Base-by-base conservation (phyloP, 1,140 invertebrate genomes). In the Physella acuta region DNA sequence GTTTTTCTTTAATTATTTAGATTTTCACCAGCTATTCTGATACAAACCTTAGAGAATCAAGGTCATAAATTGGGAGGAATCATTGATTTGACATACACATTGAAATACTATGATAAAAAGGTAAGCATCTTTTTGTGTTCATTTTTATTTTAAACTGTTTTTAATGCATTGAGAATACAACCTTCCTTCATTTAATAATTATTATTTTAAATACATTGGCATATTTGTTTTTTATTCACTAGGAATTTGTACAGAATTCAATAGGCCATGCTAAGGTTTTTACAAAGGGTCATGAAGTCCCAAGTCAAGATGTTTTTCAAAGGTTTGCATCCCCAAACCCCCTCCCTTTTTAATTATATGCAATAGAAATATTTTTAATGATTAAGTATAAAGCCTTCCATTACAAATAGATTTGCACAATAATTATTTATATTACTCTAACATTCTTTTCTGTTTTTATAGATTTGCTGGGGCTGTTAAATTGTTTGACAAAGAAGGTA, bases 81-180 rank as follows among this genome's bases (percentile, higher is more conserved):
- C 31, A 87, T 92, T 51, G 90, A 92, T 78, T 79, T 92, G 56
- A 92, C 91, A 33, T 89, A 90, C 73, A 91, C 91, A 0, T 78
- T 73, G 49, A 87, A 88, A 59, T 92, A 91, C 79, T 92, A 92
- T 78, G 79, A 88, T 73, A 79, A 79, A 30, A 67, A 85, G 71
- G 89, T 75, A 70, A 68, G 64, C 53, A 51, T n/a, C n/a, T n/a
- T n/a, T n/a, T n/a, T n/a, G n/a, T n/a, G n/a, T n/a, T n/a, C n/a
- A n/a, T n/a, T n/a, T n/a, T n/a, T n/a, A n/a, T n/a, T n/a, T n/a
- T n/a, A n/a, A n/a, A n/a, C n/a, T n/a, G n/a, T n/a, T n/a, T n/a
- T n/a, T n/a, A n/a, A n/a, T n/a, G n/a, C n/a, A n/a, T n/a, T n/a
- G n/a, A n/a, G n/a, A n/a, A n/a, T n/a, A n/a, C n/a, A n/a, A n/a